phyloP scores from a whole-genome alignment of 2,797 vertebrate genomes.

The Pseudochaenichthys georgianus region DNA sequence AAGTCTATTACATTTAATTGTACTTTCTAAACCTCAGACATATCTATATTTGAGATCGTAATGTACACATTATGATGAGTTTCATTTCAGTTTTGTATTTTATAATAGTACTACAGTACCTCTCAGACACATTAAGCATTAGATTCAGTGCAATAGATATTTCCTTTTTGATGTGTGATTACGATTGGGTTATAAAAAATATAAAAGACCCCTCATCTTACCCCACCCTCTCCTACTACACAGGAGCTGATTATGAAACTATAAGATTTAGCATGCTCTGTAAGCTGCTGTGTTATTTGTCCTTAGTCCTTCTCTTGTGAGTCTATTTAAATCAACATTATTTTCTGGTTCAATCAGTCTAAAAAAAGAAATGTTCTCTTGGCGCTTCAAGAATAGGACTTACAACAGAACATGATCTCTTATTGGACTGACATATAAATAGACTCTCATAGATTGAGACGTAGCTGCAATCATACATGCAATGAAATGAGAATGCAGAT shows the following conservation, averaged over 20 bases:
- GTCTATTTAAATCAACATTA: slow-evolving; percentile 75
- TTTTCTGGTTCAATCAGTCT: slow-evolving; percentile 59
- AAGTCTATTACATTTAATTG: slow-evolving; percentile 18
- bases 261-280: slow-evolving; percentile 46
- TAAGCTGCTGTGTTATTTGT: slow-evolving; percentile 58
- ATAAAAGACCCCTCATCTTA: slow-evolving; percentile 34
- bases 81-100: slow-evolving; percentile 7
- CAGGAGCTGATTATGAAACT: slow-evolving; percentile 56
- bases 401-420: slow-evolving; percentile 30
- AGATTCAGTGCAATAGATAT: slow-evolving; percentile 27
- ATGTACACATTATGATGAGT: slow-evolving; percentile 7
- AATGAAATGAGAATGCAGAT: slow-evolving; percentile 30
- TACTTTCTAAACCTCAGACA: slow-evolving; percentile 1
- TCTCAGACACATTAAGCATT: slow-evolving; percentile 11
- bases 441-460: slow-evolving; percentile 23
- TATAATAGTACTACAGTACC: neutral
- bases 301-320: slow-evolving; percentile 39
- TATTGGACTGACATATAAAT: slow-evolving; percentile 48
- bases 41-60: slow-evolving; percentile 6
- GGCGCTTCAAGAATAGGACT: slow-evolving; percentile 57
- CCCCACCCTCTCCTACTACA: slow-evolving; percentile 15
- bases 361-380: slow-evolving; percentile 63
- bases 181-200: slow-evolving; percentile 32
- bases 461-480: slow-evolving; percentile 32
- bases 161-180: slow-evolving; percentile 39